Conservation (phyloP, 23 tunicate genomes). For the Trididemnum miniatum region DNA sequence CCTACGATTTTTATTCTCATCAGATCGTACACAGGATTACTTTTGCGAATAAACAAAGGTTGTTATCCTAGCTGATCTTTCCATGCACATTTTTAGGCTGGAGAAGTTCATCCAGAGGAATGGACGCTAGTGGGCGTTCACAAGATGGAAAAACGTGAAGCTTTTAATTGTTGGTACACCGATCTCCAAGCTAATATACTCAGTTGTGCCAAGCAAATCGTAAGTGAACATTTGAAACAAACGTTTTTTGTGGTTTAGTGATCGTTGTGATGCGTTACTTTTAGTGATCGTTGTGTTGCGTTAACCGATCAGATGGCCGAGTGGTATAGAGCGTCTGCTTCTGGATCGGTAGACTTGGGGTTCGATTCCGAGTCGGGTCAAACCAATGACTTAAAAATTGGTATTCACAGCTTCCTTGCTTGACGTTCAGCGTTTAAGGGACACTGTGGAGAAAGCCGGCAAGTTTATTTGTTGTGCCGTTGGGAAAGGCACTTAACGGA, state of each 20-base stretch:
- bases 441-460: too few relatives aligned
- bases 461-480: too few relatives aligned
- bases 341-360: neutral
- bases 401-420: too few relatives aligned
- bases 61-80: neutral
- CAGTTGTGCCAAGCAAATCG: conserved; percentile 70
- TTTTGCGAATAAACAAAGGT: too few relatives aligned
- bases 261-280: too few relatives aligned
- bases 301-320: neutral
- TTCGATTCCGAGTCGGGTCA: neutral
- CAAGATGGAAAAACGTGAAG: conserved; percentile 87
- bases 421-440: too few relatives aligned
- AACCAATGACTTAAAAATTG: too few relatives aligned
- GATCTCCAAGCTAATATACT: conserved; percentile 87
- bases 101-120: conserved; percentile 75
- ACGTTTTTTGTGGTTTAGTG: too few relatives aligned
- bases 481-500: too few relatives aligned
- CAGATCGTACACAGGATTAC: too few relatives aligned
- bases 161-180: conserved; percentile 59
- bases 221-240: conserved; percentile 18
- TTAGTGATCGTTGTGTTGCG: too few relatives aligned
- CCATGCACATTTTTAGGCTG: conserved; percentile 14
- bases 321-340: neutral
- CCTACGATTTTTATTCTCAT: too few relatives aligned
- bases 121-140: conserved; percentile 82